Conservation (phyloP, 2,888 invertebrate species). For the Globia sparganii region DNA sequence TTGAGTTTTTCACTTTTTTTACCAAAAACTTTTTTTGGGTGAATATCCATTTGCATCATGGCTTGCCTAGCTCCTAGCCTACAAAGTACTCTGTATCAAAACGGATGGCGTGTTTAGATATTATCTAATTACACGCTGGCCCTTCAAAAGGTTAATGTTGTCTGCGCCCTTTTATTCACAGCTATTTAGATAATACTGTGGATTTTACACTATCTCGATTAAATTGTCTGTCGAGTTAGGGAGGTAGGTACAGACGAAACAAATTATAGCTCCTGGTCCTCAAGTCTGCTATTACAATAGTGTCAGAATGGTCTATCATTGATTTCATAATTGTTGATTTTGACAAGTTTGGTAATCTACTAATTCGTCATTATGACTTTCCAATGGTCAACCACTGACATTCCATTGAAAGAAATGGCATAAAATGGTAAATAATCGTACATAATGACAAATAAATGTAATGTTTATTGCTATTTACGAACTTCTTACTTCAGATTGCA, state of each 20-base stretch:
- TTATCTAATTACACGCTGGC: conserved; percentile 58
- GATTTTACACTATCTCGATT: conserved; percentile 45
- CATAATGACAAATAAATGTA: too few species aligned
- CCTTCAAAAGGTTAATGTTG: conserved; percentile 69
- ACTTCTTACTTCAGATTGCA: too few species aligned
- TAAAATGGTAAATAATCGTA: too few species aligned
- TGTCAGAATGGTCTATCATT: too few species aligned
- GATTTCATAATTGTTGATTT: too few species aligned
- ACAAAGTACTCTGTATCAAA: conserved; percentile 15
- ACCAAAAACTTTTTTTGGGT: neutral
- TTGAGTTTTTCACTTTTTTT: neutral
- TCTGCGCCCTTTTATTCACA: conserved; percentile 63
- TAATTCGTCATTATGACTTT: too few species aligned
- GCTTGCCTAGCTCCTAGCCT: neutral
- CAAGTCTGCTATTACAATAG: too few species aligned
- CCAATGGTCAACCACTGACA: too few species aligned
- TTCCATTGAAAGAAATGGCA: too few species aligned
- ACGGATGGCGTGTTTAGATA: conserved; percentile 59
- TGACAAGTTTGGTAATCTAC: too few species aligned
- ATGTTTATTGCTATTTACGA: too few species aligned
- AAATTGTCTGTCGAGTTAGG: conserved; percentile 30
- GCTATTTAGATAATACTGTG: conserved; percentile 59
- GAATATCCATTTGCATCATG: neutral
- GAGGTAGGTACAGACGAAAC: conserved; percentile 7
- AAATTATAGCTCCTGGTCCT: conserved; percentile 21